phyloP scores from a whole-genome alignment of 2,113 vertebrate genomes.

The Thermophis baileyi region DNA sequence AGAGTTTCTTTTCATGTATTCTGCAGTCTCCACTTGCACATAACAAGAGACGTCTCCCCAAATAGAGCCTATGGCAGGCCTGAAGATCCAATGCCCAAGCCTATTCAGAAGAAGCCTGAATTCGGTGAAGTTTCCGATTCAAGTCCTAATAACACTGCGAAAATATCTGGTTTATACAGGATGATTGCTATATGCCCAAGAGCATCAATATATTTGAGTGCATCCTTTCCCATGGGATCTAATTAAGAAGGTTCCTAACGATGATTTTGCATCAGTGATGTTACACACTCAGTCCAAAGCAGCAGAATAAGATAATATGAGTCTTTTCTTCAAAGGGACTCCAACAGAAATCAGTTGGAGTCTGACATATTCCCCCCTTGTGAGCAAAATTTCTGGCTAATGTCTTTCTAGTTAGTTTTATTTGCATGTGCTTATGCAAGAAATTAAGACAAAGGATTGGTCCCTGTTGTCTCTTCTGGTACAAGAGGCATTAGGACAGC shows the following conservation, averaged over 20 bases:
- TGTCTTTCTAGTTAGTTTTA: not conserved
- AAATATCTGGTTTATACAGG: not conserved
- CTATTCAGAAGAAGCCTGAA: not conserved
- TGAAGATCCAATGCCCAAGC: too few species aligned
- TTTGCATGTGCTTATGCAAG: not conserved
- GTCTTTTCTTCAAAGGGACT: not conserved
- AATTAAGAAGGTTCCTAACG: slow-evolving; percentile 7
- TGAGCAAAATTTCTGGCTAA: not conserved
- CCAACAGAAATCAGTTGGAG: not conserved
- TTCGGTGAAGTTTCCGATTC: not conserved
- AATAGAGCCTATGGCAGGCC: too few species aligned
- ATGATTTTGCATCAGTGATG: not conserved
- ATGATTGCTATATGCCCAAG: not conserved
- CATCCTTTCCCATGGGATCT: slow-evolving; percentile 3
- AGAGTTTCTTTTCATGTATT: not conserved
- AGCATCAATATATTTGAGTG: not conserved
- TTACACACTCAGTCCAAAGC: not conserved
- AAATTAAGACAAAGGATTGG: not conserved
- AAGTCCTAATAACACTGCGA: not conserved
- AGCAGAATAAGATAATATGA: slow-evolving; percentile 9
- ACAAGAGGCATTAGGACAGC: not conserved
- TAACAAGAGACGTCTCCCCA: not conserved
- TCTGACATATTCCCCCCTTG: fast-evolving
- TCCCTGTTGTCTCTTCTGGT: not conserved
- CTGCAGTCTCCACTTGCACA: not conserved